These are phyloP conservation scores for Gonioctena quinquepunctata DNA, from an alignment of 1,140 invertebrate genomes.

Conservation along the genomic window DNA sequence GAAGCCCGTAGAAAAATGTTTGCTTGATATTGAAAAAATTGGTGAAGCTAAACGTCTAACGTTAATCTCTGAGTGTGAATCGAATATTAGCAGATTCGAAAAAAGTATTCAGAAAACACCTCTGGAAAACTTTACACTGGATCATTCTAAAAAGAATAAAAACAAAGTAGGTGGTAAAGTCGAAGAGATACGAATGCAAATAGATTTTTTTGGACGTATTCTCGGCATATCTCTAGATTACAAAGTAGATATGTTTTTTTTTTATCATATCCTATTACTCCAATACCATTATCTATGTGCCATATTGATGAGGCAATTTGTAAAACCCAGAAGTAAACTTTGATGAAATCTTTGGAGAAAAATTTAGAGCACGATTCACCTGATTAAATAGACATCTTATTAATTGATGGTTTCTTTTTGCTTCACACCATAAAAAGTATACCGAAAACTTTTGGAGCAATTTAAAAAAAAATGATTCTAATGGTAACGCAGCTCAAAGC, in stretches of 20 bases:
- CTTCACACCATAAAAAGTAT: slow-evolving; percentile 46
- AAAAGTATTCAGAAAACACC: slow-evolving; percentile 3
- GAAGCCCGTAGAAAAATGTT: slow-evolving; percentile 32
- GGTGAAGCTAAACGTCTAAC: slow-evolving; percentile 21
- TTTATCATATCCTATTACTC: slow-evolving; percentile 24
- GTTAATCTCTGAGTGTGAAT: slow-evolving; percentile 18
- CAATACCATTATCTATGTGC: slow-evolving; percentile 18
- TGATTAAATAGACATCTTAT: slow-evolving; percentile 29
- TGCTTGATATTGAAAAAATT: slow-evolving; percentile 37
- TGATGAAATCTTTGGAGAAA: slow-evolving; percentile 42
- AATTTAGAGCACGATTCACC: slow-evolving; percentile 23
- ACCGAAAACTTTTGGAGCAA: slow-evolving; percentile 42
- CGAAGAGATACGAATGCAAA: slow-evolving; percentile 1
- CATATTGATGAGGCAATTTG: slow-evolving; percentile 18
- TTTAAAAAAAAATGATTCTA: slow-evolving; percentile 46
- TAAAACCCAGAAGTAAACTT: slow-evolving; percentile 30
- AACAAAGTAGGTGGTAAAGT: slow-evolving; percentile 7
- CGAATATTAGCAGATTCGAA: slow-evolving; percentile 7
- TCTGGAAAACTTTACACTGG: neutral
- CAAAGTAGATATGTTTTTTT: slow-evolving; percentile 16
- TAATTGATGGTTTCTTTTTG: slow-evolving; percentile 34
- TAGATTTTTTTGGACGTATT: slow-evolving; percentile 33
- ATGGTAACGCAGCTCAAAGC: slow-evolving; percentile 32
- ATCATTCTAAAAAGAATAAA: slow-evolving; percentile 3
- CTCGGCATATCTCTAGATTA: slow-evolving; percentile 26